These are phyloP conservation scores for Drosophila recens DNA, from an alignment of 2,888 invertebrate genomes.

Conservation along the genomic window DNA sequence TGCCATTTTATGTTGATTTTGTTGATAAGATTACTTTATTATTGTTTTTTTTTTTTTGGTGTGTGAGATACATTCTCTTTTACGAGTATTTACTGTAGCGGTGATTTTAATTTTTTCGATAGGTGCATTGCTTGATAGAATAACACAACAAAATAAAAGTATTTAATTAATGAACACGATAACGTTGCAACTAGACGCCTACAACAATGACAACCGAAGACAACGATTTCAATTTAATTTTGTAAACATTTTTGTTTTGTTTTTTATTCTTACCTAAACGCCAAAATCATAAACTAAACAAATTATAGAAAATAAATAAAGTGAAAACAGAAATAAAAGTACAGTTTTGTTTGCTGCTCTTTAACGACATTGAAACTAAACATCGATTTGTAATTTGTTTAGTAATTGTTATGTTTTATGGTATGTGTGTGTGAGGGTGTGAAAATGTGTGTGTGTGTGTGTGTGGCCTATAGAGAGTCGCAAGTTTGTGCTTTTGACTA, in stretches of 20 bases:
- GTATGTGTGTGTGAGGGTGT: slow-evolving; percentile 16
- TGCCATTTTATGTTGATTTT: slow-evolving; percentile 27
- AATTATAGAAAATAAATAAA: not conserved
- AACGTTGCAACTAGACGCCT: slow-evolving; percentile 34
- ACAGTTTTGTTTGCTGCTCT: slow-evolving; percentile 30
- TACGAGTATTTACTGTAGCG: slow-evolving; percentile 69
- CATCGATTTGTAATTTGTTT: slow-evolving; percentile 68
- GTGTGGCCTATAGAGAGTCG: slow-evolving; percentile 36
- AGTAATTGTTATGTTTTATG: slow-evolving; percentile 31
- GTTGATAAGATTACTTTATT: not conserved
- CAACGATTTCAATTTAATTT: slow-evolving; percentile 12
- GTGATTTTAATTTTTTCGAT: slow-evolving; percentile 61
- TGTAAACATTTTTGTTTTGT: slow-evolving; percentile 8
- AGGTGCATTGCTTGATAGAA: slow-evolving; percentile 66
- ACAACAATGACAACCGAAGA: slow-evolving; percentile 48
- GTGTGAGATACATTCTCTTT: slow-evolving; percentile 68
- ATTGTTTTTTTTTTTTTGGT: no score
- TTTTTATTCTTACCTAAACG: slow-evolving; percentile 21
- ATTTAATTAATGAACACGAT: slow-evolving; percentile 14
- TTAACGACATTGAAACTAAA: slow-evolving; percentile 78
- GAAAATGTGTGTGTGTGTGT: no score
- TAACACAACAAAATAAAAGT: slow-evolving; percentile 33
- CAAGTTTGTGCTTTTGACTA: slow-evolving; percentile 42
- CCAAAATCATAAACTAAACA: slow-evolving; percentile 21
- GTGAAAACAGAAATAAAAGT: slow-evolving; percentile 4